Conservation (phyloP, 2,113 vertebrate genomes). For the Speoplatyrhinus poulsoni region DNA sequence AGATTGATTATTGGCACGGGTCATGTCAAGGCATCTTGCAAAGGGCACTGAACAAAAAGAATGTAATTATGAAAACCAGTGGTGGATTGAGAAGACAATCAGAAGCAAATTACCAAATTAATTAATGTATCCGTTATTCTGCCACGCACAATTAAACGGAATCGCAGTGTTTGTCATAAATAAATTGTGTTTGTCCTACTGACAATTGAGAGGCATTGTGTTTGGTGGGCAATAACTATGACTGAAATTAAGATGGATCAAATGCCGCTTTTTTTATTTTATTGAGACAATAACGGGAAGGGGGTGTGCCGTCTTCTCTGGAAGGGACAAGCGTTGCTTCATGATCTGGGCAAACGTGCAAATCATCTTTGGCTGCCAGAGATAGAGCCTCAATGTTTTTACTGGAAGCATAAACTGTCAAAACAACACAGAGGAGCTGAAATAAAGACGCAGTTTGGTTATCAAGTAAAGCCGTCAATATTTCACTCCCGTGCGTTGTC, state of each 20-base stretch:
- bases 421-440: constrained; percentile 11
- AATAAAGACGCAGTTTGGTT: constrained; percentile 45
- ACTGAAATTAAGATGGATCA: constrained; percentile 41
- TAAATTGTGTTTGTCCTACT: constrained; percentile 25
- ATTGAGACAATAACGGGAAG: constrained; percentile 36
- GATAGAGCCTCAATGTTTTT: constrained; percentile 53
- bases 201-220: constrained; percentile 30
- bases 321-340: constrained; percentile 16
- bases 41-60: constrained; percentile 26
- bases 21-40: constrained; percentile 27
- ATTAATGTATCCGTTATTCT: constrained; percentile 49
- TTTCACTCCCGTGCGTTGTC: constrained; percentile 47
- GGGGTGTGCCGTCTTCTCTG: constrained; percentile 8
- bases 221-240: constrained; percentile 27
- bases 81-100: constrained; percentile 49
- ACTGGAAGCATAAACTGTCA: constrained; percentile 52
- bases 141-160: constrained; percentile 55
- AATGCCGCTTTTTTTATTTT: constrained; percentile 12
- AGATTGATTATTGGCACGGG: constrained; percentile 22
- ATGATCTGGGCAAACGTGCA: constrained; percentile 36
- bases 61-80: constrained; percentile 51
- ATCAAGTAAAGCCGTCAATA: constrained; percentile 38
- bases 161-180: constrained; percentile 35
- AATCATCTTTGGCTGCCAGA: constrained; percentile 52
- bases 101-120: constrained; percentile 62